These are phyloP conservation scores for Benitochromis conjunctus DNA, from an alignment of 2,113 vertebrate species.

Conservation along the genomic window DNA sequence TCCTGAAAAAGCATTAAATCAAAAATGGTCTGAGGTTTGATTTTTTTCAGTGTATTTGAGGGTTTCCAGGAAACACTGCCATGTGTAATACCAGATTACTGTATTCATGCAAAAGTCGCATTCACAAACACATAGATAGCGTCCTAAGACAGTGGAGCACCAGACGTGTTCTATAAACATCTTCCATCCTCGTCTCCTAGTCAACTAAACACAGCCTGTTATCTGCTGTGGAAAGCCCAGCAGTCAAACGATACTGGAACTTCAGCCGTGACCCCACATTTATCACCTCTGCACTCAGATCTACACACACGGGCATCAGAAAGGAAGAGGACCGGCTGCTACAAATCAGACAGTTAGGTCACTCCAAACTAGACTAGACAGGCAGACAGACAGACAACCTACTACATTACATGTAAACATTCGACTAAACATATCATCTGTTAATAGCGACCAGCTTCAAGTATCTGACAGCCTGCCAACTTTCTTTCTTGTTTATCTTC, in stretches of 20 bases:
- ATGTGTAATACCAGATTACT: neutral
- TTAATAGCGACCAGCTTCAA: neutral
- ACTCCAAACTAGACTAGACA: neutral
- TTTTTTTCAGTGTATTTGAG: neutral
- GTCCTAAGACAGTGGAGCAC: neutral
- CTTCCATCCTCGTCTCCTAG: neutral
- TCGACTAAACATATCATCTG: constrained; percentile 14
- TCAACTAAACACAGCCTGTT: neutral
- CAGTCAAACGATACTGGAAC: neutral
- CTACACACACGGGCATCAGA: constrained; percentile 30
- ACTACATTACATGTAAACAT: constrained; percentile 3
- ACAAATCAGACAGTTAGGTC: constrained; percentile 11
- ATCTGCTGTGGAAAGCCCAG: neutral
- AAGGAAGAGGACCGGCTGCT: neutral
- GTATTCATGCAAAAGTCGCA: neutral
- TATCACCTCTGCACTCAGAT: constrained; percentile 43
- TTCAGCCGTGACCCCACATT: constrained; percentile 43
- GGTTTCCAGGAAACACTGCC: neutral
- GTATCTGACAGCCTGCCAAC: neutral
- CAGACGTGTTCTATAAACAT: neutral
- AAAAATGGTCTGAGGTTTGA: neutral
- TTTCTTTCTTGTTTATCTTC: neutral
- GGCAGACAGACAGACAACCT: constrained; percentile 9
- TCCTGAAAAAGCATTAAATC: neutral
- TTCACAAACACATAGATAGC: neutral